Evolutionary conservation across 2,113 vertebrate genomes (phyloP).

Genomic region (Megaceryle torquata): DNA sequence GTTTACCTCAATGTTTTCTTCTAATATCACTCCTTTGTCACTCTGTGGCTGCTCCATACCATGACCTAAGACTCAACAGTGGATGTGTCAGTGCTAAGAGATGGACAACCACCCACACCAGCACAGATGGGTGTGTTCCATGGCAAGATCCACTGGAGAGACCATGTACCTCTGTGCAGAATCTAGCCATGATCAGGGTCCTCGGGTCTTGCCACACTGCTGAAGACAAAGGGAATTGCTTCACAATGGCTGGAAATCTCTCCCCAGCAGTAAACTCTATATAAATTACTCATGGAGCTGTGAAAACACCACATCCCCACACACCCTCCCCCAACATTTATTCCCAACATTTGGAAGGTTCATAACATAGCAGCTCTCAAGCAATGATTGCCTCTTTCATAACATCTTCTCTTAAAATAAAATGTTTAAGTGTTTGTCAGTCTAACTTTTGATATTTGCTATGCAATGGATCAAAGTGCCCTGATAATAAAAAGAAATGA

Average conservation of each 20-base stretch:
- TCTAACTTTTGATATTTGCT: neutral
- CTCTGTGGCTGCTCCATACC: neutral
- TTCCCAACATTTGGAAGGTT: accelerated
- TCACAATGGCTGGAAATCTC: neutral
- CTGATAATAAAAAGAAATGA: neutral
- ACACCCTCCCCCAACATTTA: neutral
- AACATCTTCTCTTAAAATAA: neutral
- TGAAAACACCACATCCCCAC: neutral
- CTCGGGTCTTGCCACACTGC: neutral
- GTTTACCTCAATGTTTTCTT: neutral
- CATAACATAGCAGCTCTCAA: neutral
- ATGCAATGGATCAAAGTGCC: neutral
- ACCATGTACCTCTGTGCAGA: neutral
- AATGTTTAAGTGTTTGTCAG: neutral
- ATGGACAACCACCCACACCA: neutral
- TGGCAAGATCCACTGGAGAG: neutral
- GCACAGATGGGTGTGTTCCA: neutral
- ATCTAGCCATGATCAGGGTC: neutral
- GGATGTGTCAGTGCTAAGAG: neutral
- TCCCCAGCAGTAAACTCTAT: neutral
- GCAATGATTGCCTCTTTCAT: neutral
- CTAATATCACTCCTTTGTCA: neutral
- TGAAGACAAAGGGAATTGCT: neutral
- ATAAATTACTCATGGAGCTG: too few species aligned
- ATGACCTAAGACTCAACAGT: neutral